A percentile compares a stretch with the other conserved stretches of the same genome.
phyloP scores from a whole-genome alignment of 2,113 vertebrate genomes.

The Arenaria interpres region DNA sequence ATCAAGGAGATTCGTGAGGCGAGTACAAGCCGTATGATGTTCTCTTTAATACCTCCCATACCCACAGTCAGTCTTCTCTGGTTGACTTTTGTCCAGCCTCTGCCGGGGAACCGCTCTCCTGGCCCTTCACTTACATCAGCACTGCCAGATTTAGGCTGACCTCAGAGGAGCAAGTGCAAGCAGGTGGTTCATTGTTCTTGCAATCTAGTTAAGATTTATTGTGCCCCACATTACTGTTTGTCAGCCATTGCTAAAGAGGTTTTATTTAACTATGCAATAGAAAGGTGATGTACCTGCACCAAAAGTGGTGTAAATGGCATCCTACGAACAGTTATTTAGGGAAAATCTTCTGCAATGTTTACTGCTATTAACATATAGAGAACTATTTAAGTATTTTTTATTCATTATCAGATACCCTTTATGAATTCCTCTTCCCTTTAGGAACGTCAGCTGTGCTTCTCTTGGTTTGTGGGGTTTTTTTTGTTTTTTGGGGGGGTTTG shows the following conservation, averaged over 20 bases:
- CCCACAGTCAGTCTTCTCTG: background rate
- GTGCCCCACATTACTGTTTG: background rate
- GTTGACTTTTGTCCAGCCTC: background rate
- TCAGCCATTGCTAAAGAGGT: background rate
- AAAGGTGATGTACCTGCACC: background rate
- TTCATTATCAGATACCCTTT: background rate
- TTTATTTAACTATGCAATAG: background rate
- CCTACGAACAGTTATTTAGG: background rate
- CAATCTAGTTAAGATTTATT: background rate
- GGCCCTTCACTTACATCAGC: background rate
- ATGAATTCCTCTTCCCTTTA: background rate
- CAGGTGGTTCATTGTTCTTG: background rate
- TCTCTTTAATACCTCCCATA: background rate
- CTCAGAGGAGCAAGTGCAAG: background rate
- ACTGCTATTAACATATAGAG: background rate
- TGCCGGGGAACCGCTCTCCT: background rate
- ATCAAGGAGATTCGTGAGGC: background rate
- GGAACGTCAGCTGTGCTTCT: background rate
- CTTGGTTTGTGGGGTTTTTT: background rate
- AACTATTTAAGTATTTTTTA: background rate
- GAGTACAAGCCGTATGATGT: background rate
- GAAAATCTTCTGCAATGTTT: background rate
- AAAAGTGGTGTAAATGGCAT: background rate
- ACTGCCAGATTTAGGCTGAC: background rate
- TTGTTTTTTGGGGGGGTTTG: too few species aligned